Evolutionary conservation across 2,113 vertebrate species (phyloP).

Genomic region (Zosterops pallidus): DNA sequence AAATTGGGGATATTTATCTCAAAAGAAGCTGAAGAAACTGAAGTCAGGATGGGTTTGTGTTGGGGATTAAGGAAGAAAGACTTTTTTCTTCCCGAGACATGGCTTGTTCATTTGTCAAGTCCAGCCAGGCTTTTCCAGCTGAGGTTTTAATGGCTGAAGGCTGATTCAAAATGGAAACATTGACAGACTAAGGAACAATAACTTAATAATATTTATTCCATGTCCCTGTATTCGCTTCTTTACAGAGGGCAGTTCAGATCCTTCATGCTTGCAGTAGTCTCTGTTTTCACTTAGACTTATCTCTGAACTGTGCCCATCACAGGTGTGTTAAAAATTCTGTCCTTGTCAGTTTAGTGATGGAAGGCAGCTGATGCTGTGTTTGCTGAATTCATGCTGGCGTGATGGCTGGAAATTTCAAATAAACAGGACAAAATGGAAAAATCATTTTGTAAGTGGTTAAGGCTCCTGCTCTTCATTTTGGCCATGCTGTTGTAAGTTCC

Average conservation of each 20-base stretch:
- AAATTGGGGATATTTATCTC: not conserved
- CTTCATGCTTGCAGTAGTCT: not conserved
- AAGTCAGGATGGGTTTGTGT: not conserved
- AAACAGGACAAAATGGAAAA: not conserved
- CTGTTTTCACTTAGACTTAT: not conserved
- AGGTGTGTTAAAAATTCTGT: not conserved
- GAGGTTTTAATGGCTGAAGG: not conserved
- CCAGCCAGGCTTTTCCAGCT: not conserved
- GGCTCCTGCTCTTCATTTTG: not conserved
- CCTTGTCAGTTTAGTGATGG: not conserved
- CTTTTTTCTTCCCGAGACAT: not conserved
- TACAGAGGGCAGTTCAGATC: not conserved
- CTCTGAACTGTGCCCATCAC: not conserved
- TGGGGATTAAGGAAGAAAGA: not conserved
- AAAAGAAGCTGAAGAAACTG: not conserved
- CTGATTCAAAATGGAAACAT: conserved; percentile 34
- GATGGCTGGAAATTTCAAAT: not conserved
- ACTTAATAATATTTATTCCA: not conserved
- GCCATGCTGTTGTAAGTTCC: not conserved
- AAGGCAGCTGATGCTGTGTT: not conserved
- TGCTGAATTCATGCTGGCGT: not conserved
- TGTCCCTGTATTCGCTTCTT: not conserved
- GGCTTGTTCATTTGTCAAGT: not conserved
- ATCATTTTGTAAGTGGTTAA: not conserved
- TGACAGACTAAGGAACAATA: not conserved